Evolutionary conservation across 2,113 vertebrate genomes (phyloP).

Genomic region (Mustela nigripes): DNA sequence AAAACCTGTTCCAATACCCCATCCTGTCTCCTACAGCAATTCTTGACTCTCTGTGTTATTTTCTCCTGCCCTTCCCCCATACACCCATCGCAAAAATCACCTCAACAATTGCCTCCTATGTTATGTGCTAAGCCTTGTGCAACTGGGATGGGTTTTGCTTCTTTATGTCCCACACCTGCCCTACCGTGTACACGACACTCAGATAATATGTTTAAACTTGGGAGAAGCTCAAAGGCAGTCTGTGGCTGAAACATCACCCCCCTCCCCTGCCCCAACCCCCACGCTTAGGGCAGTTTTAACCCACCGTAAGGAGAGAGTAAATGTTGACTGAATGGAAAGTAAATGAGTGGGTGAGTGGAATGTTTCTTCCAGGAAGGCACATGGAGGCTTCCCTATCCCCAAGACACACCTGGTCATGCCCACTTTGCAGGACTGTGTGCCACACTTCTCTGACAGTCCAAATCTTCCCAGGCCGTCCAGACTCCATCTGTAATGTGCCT

Average conservation of each 20-base stretch:
- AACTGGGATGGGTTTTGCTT: not conserved
- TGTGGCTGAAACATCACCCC: not conserved
- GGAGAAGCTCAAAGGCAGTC: not conserved
- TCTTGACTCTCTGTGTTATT: not conserved
- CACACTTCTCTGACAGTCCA: not conserved
- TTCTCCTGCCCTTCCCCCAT: rapidly evolving
- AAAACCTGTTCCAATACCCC: not conserved
- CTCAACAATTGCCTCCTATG: not conserved
- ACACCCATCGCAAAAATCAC: not conserved
- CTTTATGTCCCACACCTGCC: not conserved
- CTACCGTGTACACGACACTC: not conserved
- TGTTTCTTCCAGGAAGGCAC: not conserved
- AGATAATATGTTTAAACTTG: not conserved
- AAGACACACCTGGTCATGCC: not conserved
- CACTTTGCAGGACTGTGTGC: too few relatives aligned
- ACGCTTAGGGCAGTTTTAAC: not conserved
- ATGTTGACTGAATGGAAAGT: not conserved
- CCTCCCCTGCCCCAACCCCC: rapidly evolving
- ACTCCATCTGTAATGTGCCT: not conserved
- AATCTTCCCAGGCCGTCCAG: not conserved
- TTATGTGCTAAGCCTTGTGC: not conserved
- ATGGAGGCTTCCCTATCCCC: not conserved
- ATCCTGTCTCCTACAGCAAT: not conserved
- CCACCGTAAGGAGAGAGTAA: not conserved
- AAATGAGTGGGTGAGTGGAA: not conserved